Evolutionary conservation across 2,113 vertebrate species (phyloP), one percentile per base, ranked within the genome.

Genomic region (Gobiocypris rarus): DNA sequence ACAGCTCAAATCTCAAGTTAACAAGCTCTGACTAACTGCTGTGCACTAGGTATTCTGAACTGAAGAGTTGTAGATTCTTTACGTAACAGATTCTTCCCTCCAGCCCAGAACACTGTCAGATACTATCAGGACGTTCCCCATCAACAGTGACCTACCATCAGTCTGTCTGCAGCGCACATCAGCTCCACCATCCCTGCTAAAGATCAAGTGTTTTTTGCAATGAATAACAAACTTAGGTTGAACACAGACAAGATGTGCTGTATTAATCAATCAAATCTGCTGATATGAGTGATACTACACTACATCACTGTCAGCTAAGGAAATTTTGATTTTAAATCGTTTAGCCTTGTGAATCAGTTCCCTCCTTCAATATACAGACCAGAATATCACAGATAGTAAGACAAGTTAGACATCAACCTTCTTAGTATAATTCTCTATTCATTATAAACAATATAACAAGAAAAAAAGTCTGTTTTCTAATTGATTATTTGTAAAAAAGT

Each of bases 101-200:
- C 41, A 78, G 31, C 54, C 48, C 73, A 74, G n/a, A 54, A 73
- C 31, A 43, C 34, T 78, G 43, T 45, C 79, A 86, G 54, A 70
- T 56, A 38, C 26, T 22, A 15, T 83, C 61, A 78, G 13, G 22
- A 56, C 24, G 24, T 38, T 54, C 41, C n/a, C 38, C 52, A 48
- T 69, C 63, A 78, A 22, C 69, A 45, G 11, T 45, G 69, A 71
- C 69, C 69, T 76, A 22, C 10, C 73, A 67, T 59, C 28, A 75
- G 45, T 15, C 56, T 61, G 38, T 38, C 26, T 69, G n/a, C 10
- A 43, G 22, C 28, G 10, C 31, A 41, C 65, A 69, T 22, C 17
- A 54, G 17, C 52, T 61, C 9, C 22, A 61, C 58, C 22, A 13
- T 61, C 10, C 41, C 69, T 24, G 22, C 41, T 4, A 22, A 24